Base-by-base conservation (phyloP, 1,140 invertebrate genomes). In the Ditylenchus dipsaci region DNA sequence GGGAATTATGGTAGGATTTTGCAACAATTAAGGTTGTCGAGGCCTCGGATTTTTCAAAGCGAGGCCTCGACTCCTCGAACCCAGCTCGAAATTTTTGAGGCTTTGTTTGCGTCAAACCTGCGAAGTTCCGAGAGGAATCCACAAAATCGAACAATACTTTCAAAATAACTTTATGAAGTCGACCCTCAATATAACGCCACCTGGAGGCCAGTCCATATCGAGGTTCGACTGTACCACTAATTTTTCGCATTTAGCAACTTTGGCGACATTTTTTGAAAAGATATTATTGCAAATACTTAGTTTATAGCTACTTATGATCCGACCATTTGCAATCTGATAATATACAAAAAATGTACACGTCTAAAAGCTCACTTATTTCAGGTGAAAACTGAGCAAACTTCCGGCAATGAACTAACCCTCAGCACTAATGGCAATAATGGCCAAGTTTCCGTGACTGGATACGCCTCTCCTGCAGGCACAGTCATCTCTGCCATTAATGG, bases 401-500 rank as follows among this genome's bases (percentile, higher is more conserved):
- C 57, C 23, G 61, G 62, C 53, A 76, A 72, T 29, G 73, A 76
- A 27, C 47, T 75, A 19, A 67, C 73, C 8, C 7, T 75, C n/a
- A 27, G 26, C 7, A 69, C 64, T n/a, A n/a, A n/a, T n/a, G n/a
- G n/a, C n/a, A 38, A 38, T 38, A 38, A 38, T 43, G 67, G 56
- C 26, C 7, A 45, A 19, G 33, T 53, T 27, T 17, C 30, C 5
- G 75, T 77, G 38, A 58, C 73, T 38, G 73, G 73, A 57, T 76
- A 68, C 49, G 38, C 73, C 9, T 74, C 73, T n/a, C 72, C 73
- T 5, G 70, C 74, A 17, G 73, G 74, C n/a, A 74, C 75, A n/a
- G 26, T 76, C 21, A 75, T 76, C 43, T 69, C 72, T n/a, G 45
- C 72, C 9, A 58, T 76, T 47, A 75, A 76, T 53, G 65, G 65